phyloP scores from a whole-genome alignment of 37 sponge, comb jelly and placozoan genomes.

The Crambe crambe region DNA sequence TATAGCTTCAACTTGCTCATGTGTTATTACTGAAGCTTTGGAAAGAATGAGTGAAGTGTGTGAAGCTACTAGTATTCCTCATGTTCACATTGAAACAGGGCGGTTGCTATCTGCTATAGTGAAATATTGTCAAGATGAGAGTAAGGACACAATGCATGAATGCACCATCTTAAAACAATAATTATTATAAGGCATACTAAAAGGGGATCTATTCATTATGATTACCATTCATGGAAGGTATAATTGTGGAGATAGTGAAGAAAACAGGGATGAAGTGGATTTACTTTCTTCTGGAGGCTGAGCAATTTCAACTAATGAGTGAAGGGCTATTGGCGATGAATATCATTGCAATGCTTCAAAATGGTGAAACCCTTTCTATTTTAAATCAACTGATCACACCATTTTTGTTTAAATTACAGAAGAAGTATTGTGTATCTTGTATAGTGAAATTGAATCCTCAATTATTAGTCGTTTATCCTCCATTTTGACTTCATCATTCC shows the following conservation, averaged over 20 bases:
- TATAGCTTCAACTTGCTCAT: constrained; percentile 18
- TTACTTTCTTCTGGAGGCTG: constrained; percentile 42
- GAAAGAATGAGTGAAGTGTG: neutral
- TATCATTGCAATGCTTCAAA: constrained; percentile 20
- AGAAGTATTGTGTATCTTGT: neutral
- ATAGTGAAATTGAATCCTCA: neutral
- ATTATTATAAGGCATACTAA: neutral
- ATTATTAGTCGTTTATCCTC: neutral
- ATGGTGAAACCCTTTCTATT: too few relatives aligned
- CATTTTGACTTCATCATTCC: neutral
- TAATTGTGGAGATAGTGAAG: constrained; percentile 28
- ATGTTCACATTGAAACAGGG: constrained; percentile 60
- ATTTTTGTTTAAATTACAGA: neutral
- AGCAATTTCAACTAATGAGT: constrained; percentile 37
- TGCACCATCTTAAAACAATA: neutral
- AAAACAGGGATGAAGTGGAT: constrained; percentile 52
- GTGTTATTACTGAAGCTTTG: constrained; percentile 17
- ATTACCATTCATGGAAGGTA: constrained; percentile 10
- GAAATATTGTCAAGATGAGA: constrained; percentile 37
- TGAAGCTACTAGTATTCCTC: constrained; percentile 9
- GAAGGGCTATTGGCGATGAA: constrained; percentile 76
- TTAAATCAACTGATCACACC: too few relatives aligned
- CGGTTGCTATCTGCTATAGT: constrained; percentile 49
- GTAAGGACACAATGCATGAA: neutral
- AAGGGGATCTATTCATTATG: too few relatives aligned